Percentiles rank a stretch among this genome's conserved stretches.
phyloP scores from a whole-genome alignment of 2,888 invertebrate genomes.

The Pocota personata region DNA sequence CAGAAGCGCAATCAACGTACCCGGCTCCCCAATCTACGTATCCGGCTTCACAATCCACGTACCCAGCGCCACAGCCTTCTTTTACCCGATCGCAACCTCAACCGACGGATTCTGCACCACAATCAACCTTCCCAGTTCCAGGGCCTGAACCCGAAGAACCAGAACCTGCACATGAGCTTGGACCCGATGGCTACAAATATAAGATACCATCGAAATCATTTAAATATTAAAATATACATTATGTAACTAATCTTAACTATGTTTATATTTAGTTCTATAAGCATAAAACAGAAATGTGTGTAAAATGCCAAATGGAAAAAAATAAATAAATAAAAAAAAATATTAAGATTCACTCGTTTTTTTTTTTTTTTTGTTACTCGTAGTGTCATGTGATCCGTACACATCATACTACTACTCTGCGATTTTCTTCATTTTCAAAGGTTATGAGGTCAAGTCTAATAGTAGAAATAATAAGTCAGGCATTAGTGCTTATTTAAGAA shows the following conservation, averaged over 20 bases:
- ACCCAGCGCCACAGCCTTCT: slow-evolving; percentile 70
- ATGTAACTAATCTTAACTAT: background rate
- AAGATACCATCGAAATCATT: slow-evolving; percentile 81
- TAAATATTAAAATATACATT: slow-evolving; percentile 78
- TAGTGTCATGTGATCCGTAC: background rate
- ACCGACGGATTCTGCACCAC: slow-evolving; percentile 20
- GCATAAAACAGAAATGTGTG: slow-evolving; percentile 8
- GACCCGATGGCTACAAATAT: slow-evolving; percentile 82
- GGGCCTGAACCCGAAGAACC: slow-evolving; percentile 49
- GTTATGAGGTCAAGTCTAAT: slow-evolving; percentile 37
- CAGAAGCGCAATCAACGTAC: slow-evolving; percentile 14
- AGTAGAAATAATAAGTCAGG: background rate
- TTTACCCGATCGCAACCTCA: slow-evolving; percentile 27
- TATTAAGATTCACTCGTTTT: background rate
- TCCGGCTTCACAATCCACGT: slow-evolving; percentile 68
- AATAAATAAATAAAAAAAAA: slow-evolving; percentile 12
- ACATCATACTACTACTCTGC: background rate
- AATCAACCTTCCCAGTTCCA: slow-evolving; percentile 33
- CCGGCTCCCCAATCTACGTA: slow-evolving; percentile 68
- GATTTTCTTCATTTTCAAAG: slow-evolving; percentile 18
- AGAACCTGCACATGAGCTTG: slow-evolving; percentile 73
- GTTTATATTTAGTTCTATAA: background rate
- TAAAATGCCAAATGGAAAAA: slow-evolving; percentile 51
- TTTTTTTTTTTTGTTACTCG: background rate
- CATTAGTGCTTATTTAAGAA: background rate